phyloP scores from a whole-genome alignment of 2,797 vertebrate species.

The Melanogrammus aeglefinus region DNA sequence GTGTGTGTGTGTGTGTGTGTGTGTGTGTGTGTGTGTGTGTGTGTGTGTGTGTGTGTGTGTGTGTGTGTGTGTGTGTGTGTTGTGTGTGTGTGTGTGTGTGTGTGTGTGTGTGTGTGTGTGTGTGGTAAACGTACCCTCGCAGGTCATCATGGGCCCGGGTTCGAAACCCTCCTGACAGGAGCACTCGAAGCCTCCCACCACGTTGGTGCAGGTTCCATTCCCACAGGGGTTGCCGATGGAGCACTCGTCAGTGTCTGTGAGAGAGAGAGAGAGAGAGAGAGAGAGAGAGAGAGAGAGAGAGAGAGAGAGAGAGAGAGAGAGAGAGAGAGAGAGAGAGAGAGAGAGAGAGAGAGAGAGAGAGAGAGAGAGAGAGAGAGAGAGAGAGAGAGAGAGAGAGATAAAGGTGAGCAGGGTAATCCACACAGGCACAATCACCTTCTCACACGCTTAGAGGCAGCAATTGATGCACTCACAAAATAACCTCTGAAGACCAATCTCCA shows the following conservation, averaged over 20 bases:
- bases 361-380: background rate
- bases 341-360: background rate
- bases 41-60: too few relatives aligned
- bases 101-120: background rate
- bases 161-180: constrained; percentile 89
- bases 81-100: constrained; percentile 7
- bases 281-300: background rate
- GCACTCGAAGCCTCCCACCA: constrained; percentile 90
- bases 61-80: too few relatives aligned
- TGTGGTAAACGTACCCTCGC: constrained; percentile 77
- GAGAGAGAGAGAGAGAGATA: background rate
- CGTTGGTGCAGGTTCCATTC: constrained; percentile 88
- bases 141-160: constrained; percentile 90
- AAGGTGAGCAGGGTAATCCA: background rate
- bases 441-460: background rate
- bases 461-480: background rate
- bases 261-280: background rate
- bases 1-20: background rate
- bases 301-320: background rate
- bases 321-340: background rate
- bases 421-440: background rate
- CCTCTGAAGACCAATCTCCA: background rate
- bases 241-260: constrained; percentile 88
- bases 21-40: too few relatives aligned
- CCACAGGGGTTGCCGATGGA: constrained; percentile 89